phyloP scores from a whole-genome alignment of 2,113 vertebrate species.

The Paedocypris sp. region DNA sequence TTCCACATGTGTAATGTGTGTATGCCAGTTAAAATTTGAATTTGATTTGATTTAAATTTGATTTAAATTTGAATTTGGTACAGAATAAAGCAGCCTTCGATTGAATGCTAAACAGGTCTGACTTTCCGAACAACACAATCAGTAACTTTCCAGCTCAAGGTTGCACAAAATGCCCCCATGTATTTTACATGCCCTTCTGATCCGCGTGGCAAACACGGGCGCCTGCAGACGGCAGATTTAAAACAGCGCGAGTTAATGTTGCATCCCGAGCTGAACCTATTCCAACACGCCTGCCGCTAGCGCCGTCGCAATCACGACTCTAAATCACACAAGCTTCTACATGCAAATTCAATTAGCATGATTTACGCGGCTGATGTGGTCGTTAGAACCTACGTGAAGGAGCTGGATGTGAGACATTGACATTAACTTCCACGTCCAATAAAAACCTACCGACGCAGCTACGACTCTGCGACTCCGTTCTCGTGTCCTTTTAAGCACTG shows the following conservation, averaged over 20 bases:
- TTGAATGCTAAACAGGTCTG: conserved; percentile 31
- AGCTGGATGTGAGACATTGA: background rate
- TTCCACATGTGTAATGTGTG: too few relatives aligned
- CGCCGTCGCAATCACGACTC: conserved; percentile 21
- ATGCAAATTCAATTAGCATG: conserved; percentile 45
- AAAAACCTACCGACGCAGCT: too few relatives aligned
- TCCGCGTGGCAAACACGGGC: conserved; percentile 18
- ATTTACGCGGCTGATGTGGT: conserved; percentile 41
- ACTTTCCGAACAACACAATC: conserved; percentile 35
- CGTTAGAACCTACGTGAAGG: background rate
- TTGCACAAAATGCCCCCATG: conserved; percentile 29
- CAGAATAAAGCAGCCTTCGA: conserved; percentile 22
- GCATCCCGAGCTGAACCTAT: conserved; percentile 41
- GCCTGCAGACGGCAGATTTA: conserved; percentile 41
- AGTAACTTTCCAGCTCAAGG: conserved; percentile 39
- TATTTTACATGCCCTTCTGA: conserved; percentile 44
- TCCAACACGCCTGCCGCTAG: background rate
- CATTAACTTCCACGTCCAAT: background rate
- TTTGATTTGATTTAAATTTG: too few relatives aligned
- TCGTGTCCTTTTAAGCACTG: too few relatives aligned
- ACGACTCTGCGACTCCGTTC: too few relatives aligned
- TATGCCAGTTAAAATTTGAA: too few relatives aligned
- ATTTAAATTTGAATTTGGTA: too few relatives aligned
- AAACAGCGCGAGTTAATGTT: conserved; percentile 46
- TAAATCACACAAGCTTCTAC: conserved; percentile 46